phyloP scores from a whole-genome alignment of 2,888 invertebrate species.

The Idaea biselata region DNA sequence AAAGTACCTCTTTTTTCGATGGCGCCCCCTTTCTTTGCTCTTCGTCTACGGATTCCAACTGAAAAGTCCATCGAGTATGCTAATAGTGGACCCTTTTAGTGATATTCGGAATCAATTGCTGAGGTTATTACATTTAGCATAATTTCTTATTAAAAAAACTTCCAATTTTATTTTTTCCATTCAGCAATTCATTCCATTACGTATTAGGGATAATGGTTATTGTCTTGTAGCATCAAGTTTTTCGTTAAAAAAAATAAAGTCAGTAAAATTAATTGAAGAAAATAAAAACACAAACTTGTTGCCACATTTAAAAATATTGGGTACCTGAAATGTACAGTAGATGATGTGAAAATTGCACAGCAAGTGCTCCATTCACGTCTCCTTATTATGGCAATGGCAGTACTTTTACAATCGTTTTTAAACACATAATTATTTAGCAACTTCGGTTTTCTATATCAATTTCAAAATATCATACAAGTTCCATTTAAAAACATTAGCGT shows the following conservation, averaged over 20 bases:
- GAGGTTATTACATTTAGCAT: conserved; percentile 24
- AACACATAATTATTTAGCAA: conserved; percentile 2
- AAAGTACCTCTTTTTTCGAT: conserved; percentile 67
- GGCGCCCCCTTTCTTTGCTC: conserved; percentile 32
- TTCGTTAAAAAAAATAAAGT: conserved; percentile 13
- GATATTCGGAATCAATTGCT: conserved; percentile 38
- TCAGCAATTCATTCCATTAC: conserved; percentile 47
- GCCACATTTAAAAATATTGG: conserved; percentile 54
- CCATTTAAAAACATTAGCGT: conserved; percentile 8
- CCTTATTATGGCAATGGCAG: conserved; percentile 39
- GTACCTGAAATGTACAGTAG: conserved; percentile 76
- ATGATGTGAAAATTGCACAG: conserved; percentile 64
- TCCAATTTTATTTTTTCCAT: not conserved
- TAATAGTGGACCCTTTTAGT: conserved; percentile 59
- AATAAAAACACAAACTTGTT: conserved; percentile 46
- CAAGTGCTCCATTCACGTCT: conserved; percentile 48
- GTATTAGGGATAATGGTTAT: conserved; percentile 50
- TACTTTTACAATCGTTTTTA: not conserved
- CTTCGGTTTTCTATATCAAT: conserved; percentile 4
- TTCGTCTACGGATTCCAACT: conserved; percentile 66
- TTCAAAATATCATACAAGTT: conserved; percentile 3
- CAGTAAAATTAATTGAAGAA: conserved; percentile 5
- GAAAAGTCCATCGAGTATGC: conserved; percentile 78
- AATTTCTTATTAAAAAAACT: conserved; percentile 7
- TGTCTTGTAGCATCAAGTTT: conserved; percentile 50